Evolutionary conservation across 1,140 invertebrate genomes (phyloP).

Genomic region (Stegodyphus dumicola): DNA sequence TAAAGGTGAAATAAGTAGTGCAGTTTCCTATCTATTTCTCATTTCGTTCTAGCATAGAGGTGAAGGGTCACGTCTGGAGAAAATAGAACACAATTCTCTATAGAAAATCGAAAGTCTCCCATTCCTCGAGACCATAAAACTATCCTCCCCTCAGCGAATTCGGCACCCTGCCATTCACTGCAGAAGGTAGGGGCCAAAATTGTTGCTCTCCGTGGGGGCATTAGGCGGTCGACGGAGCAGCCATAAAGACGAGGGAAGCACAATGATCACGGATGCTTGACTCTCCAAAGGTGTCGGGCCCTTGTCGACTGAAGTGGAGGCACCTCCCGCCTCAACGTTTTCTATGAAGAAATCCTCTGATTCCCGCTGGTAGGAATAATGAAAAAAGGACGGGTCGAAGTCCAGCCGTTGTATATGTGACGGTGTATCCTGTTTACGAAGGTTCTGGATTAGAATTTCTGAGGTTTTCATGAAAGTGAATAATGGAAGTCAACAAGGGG

Average conservation of each 20-base stretch:
- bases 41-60: neutral
- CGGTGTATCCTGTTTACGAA: no score
- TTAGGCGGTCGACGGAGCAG: conserved; percentile 19
- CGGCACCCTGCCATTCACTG: neutral
- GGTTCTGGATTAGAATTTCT: no score
- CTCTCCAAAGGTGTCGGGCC: conserved; percentile 14
- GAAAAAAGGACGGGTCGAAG: neutral
- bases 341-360: neutral
- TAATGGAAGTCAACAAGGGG: no score
- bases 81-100: neutral
- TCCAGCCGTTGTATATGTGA: no score
- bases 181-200: neutral
- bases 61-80: neutral
- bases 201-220: conserved; percentile 15
- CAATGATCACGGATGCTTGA: conserved; percentile 21
- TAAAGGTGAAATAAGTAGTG: no score
- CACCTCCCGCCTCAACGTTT: neutral
- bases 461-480: no score
- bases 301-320: neutral
- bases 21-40: no score
- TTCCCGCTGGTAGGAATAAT: conserved; percentile 5
- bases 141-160: neutral
- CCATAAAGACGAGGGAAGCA: conserved; percentile 10
- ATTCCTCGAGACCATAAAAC: conserved; percentile 7
- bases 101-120: conserved; percentile 8